A percentile compares a stretch with the other conserved stretches of the same genome.
Evolutionary conservation across 2,797 vertebrate species (phyloP).

Genomic region (Micromesistius poutassou): DNA sequence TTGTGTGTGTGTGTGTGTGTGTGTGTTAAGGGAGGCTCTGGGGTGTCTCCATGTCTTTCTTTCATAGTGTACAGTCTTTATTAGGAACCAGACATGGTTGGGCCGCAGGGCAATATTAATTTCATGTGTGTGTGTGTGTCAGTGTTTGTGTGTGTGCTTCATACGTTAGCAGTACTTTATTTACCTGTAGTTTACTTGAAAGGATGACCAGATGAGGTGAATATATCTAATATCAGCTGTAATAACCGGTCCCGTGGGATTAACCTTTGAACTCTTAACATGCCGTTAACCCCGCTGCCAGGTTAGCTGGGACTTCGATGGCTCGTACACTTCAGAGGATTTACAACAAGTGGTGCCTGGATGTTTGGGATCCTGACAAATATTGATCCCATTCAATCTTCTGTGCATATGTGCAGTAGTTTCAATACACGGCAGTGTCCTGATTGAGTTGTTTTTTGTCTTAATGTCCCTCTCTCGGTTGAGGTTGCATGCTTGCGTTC

Average conservation of each 20-base stretch:
- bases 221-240: neutral
- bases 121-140: constrained; percentile 42
- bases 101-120: constrained; percentile 73
- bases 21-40: constrained; percentile 61
- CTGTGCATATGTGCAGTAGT: neutral
- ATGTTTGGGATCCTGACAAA: neutral
- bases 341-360: no score
- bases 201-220: neutral
- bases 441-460: neutral
- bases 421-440: neutral
- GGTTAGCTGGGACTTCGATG: neutral
- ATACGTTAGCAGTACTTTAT: neutral
- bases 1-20: constrained; percentile 28
- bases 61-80: constrained; percentile 74
- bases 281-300: neutral
- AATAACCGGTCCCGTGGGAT: neutral
- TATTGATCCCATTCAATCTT: neutral
- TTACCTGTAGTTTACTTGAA: neutral
- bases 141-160: constrained; percentile 12
- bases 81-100: constrained; percentile 76
- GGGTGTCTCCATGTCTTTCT: constrained; percentile 73
- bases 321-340: neutral
- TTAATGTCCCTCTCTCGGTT: no score
- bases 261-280: neutral
- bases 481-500: no score